Evolutionary conservation across 2,113 vertebrate genomes (phyloP), one percentile per base, ranked within the genome.

Genomic region (Phylloscopus trochiloides): DNA sequence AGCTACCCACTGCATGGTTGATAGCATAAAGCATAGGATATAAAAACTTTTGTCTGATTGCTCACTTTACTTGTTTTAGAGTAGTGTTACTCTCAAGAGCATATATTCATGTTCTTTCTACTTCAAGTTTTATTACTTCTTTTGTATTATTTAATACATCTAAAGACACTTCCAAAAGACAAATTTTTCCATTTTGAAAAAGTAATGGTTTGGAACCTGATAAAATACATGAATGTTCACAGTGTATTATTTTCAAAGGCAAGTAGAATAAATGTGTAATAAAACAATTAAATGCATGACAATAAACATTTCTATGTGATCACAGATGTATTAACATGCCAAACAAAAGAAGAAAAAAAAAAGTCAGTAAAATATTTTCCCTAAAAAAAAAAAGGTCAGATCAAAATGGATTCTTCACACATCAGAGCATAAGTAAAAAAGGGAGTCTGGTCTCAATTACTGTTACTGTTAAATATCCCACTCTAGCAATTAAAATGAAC

Each of bases 111-210:
- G 98, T 98, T 98, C 98, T 98, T 98, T 98, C 97, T 98, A 97
- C 98, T 98, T 98, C 96, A 95, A 98, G 98, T 98, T 98, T 98
- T 98, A 98, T 98, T 98, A 98, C 97, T 98, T 97, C 98, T 97
- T 97, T 98, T 99, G 98, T 98, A 99, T 99, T 99, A 99, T 99
- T 99, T 98, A 99, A 98, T 98, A 97, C 98, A 97, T 98, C 96
- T 97, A 98, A 98, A 98, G 98, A 98, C 96, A 97, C 98, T 97
- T 98, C 97, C 97, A 88, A 97, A 99, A 99, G 98, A 99, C 98
- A 99, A 98, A 99, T 98, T 98, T 99, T 99, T 99, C 99, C 99
- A 99, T 99, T 99, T 98, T 98, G 98, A 98, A 96, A 97, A 98
- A 98, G 98, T 98, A 98, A 98, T 97, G 98, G 97, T 97, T 98